phyloP scores from a whole-genome alignment of 2,888 invertebrate genomes.

The Heliconius sara region DNA sequence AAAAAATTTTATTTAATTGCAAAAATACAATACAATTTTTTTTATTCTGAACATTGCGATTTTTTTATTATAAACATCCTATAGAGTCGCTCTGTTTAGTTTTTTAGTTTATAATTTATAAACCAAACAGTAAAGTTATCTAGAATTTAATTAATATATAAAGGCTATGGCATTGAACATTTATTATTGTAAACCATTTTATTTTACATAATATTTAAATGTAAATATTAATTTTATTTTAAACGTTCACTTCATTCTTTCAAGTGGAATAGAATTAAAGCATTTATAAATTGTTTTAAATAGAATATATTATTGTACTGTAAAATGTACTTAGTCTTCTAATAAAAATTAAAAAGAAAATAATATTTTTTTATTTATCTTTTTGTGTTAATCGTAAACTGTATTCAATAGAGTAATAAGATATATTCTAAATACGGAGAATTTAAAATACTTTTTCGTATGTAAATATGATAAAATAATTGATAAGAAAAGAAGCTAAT shows the following conservation, averaged over 20 bases:
- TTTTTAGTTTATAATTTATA: conserved; percentile 30
- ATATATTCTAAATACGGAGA: too few relatives aligned
- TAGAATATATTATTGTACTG: conserved; percentile 20
- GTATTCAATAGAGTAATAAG: too few relatives aligned
- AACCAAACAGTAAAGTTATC: conserved; percentile 40
- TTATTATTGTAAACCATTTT: conserved; percentile 23
- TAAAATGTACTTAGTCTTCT: conserved; percentile 36
- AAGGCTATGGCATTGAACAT: conserved; percentile 25
- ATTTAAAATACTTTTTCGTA: too few relatives aligned
- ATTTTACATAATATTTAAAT: conserved; percentile 2
- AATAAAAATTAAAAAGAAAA: conserved; percentile 42
- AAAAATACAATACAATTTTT: not conserved
- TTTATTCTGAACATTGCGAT: not conserved
- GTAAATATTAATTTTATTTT: conserved; percentile 28
- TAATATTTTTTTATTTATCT: not conserved
- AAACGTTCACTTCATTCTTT: conserved; percentile 24
- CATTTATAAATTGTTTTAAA: conserved; percentile 37
- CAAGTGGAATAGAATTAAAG: conserved; percentile 29
- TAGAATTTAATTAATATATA: conserved; percentile 29
- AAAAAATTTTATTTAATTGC: not conserved
- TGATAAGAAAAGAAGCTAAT: too few relatives aligned
- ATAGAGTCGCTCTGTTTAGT: conserved; percentile 3
- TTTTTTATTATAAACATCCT: not conserved
- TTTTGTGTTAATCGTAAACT: too few relatives aligned
- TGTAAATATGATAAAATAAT: too few relatives aligned